Evolutionary conservation across 2,888 invertebrate genomes (phyloP), one percentile per base, ranked within the genome.

Genomic region (Amiota minor): DNA sequence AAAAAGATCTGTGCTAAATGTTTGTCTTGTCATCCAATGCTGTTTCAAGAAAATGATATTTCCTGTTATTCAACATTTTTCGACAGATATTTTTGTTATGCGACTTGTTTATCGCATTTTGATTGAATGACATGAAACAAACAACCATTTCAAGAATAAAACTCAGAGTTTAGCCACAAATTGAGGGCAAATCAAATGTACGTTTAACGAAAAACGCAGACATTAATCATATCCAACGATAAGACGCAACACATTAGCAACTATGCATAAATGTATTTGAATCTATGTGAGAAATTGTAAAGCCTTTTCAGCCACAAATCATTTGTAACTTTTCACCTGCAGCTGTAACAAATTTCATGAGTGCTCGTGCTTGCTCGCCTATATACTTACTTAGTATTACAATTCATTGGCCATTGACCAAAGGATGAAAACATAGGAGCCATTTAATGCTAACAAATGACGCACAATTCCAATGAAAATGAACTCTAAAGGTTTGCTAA

Each of bases 41-140:
- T 53, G 14, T 53, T n/a, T 16, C 14, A 35, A 35, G 6, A 35
- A 35, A 23, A 35, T 35, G 12, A 14, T 14, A 16, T 53, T 53
- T 53, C 53, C 53, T 53, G 53, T 53, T 59, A 20, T 59, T 59
- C 11, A 16, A 20, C n/a, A n/a, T 9, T 14, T 59, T 59, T 18
- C 20, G 59, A 59, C 59, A 59, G 4, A 16, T 59, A 20, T 59
- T 9, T 53, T n/a, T 6, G 53, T 53, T 8, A 20, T 59, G 59
- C 16, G 8, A 9, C 18, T 59, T 59, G 59, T 59, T 59, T 20
- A 20, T 14, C 20, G 18, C 9, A 1, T 59, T 59, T 59, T 16
- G 59, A 59, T 11, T 59, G 59, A 59, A 16, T 59, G 59, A 18
- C 59, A 59, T 59, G 59, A 59, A 59, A 59, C 20, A 59, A 59